Conservation (phyloP, 2,888 invertebrate species). For the Leptopilina drosophilae region DNA sequence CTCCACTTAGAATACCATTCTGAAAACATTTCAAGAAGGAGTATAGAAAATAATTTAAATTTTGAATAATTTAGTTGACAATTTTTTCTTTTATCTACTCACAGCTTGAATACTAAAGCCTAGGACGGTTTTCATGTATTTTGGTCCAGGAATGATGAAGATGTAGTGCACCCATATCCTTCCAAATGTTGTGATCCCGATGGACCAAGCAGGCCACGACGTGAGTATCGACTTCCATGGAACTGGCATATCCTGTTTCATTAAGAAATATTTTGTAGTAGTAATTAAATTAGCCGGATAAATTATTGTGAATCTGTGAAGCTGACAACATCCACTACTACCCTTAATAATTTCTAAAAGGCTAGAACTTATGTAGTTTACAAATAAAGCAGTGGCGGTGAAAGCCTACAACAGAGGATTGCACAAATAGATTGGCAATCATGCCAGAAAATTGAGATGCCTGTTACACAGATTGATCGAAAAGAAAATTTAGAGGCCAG, state of each 20-base stretch:
- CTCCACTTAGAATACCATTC: slow-evolving; percentile 84
- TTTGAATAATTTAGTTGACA: neutral
- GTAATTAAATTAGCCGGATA: too few species aligned
- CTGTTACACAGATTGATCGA: too few species aligned
- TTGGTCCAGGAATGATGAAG: slow-evolving; percentile 84
- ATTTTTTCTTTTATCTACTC: slow-evolving; percentile 49
- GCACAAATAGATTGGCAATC: too few species aligned
- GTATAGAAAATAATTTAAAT: neutral
- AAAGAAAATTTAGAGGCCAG: too few species aligned
- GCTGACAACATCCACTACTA: too few species aligned
- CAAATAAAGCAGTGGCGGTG: too few species aligned
- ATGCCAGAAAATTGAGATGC: too few species aligned
- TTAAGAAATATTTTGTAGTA: neutral
- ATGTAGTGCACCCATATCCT: slow-evolving; percentile 87
- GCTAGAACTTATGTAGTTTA: too few species aligned
- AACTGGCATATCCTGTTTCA: slow-evolving; percentile 77
- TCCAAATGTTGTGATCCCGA: slow-evolving; percentile 86
- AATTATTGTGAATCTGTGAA: too few species aligned
- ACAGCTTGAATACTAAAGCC: slow-evolving; percentile 84
- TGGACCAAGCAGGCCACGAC: slow-evolving; percentile 84
- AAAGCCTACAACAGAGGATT: too few species aligned
- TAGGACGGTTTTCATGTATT: slow-evolving; percentile 84
- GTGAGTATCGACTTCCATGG: slow-evolving; percentile 83
- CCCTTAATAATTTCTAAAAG: too few species aligned
- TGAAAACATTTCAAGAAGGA: slow-evolving; percentile 67